Base-by-base conservation (phyloP, 1,140 invertebrate species). In the Drosophila bocki region DNA sequence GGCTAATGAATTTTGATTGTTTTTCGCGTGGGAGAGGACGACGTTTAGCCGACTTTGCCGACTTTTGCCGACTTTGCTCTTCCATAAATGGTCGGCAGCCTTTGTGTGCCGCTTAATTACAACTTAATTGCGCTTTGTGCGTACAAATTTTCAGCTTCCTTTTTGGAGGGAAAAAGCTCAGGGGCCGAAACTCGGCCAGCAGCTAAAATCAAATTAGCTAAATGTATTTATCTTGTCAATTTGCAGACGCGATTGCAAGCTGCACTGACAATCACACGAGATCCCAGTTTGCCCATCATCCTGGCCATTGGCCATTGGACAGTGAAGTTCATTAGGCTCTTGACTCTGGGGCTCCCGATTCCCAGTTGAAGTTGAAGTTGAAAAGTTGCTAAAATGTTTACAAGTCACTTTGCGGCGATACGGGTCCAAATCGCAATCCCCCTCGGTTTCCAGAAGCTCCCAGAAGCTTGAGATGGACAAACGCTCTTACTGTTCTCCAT, bases 151-250 rank as follows among this genome's bases (percentile, higher is more conserved):
- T 45, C 54, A 82, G 70, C 81, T 85, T 90, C 78, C 81, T 75
- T 78, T 60, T 8, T 13, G 19, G 35, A 50, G 64, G 47, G 44
- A 44, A 33, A 48, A 44, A 39, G 37, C 12, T n/a, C 15, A 42
- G 39, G 8, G 47, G 42, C 22, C 47, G 37, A 68, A 69, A 61
- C 67, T 64, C 57, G 58, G 62, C 68, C 68, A 58, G 64, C 64
- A 58, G 51, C 70, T 61, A 79, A 82, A 71, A 79, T 90, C 85
- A 90, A 90, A 90, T 90, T 90, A 90, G 85, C 78, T 90, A 85
- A 90, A 90, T 90, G 85, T 91, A 91, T 91, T 91, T 91, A 91
- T 91, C 81, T 91, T 91, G 83, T 91, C 87, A 91, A 91, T 91
- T 91, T 77, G 80, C 86, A 91, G 68, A 69, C 64, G 82, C 82